Evolutionary conservation across 2,797 vertebrate species (phyloP).

Genomic region (Pelobates cultripes): DNA sequence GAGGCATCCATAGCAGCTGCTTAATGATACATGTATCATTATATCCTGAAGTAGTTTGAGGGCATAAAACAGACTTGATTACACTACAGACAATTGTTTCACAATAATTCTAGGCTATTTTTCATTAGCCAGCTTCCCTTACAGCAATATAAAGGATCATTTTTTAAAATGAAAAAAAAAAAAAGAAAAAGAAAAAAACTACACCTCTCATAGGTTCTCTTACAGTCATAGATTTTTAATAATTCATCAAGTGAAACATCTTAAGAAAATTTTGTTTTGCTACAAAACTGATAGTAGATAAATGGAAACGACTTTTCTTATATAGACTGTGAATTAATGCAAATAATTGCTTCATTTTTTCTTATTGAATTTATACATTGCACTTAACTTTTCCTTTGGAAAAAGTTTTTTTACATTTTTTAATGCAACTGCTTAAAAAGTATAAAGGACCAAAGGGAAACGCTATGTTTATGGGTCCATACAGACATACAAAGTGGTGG

Average conservation of each 20-base stretch:
- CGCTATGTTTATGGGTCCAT: no score
- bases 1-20: constrained; percentile 82
- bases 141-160: constrained; percentile 79
- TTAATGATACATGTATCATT: constrained; percentile 88
- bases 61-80: constrained; percentile 85
- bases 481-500: no score
- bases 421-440: no score
- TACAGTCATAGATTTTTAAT: constrained; percentile 81
- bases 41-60: constrained; percentile 83
- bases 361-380: constrained; percentile 42
- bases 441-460: no score
- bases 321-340: constrained; percentile 51
- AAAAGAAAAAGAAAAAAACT: constrained; percentile 57
- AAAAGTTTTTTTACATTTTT: neutral
- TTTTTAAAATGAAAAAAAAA: constrained; percentile 66
- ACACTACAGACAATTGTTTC: constrained; percentile 87
- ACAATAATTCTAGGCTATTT: constrained; percentile 82
- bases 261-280: constrained; percentile 73
- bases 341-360: constrained; percentile 51
- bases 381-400: constrained; percentile 29
- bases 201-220: constrained; percentile 74
- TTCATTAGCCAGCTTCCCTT: constrained; percentile 81
- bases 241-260: constrained; percentile 80
- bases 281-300: constrained; percentile 71
- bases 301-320: constrained; percentile 56